Percentiles rank a stretch among this genome's conserved stretches.
phyloP scores from a whole-genome alignment of 2,113 vertebrate species.

The Nycticebus coucang region DNA sequence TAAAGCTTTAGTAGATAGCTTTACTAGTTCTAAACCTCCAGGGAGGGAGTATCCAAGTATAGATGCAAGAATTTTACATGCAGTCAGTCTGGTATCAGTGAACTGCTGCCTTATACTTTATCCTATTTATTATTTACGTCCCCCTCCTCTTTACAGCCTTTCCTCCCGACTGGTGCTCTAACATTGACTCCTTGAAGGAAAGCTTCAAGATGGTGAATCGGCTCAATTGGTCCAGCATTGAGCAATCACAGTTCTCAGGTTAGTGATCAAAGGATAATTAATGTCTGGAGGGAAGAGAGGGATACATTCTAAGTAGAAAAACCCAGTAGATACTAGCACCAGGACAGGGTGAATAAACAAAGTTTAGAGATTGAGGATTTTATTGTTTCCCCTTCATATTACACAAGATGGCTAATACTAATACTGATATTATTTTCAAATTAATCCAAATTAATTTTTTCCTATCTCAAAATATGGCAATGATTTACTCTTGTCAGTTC shows the following conservation, averaged over 20 bases:
- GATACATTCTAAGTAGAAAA: background rate
- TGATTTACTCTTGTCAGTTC: background rate
- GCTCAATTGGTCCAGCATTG: slow-evolving; percentile 97
- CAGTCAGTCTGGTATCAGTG: background rate
- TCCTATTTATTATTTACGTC: background rate
- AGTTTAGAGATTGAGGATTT: background rate
- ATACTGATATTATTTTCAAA: background rate
- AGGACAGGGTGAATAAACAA: background rate
- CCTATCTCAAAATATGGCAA: background rate
- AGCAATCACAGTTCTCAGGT: slow-evolving; percentile 96
- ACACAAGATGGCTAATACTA: background rate
- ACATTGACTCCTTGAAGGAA: slow-evolving; percentile 94
- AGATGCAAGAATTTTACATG: background rate
- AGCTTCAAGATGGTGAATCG: slow-evolving; percentile 96
- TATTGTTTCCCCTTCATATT: background rate
- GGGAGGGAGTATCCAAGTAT: background rate
- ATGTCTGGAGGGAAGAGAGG: background rate
- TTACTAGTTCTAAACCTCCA: background rate
- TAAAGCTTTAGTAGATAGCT: background rate
- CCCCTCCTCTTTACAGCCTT: slow-evolving; percentile 84
- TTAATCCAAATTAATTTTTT: background rate
- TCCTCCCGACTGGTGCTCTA: slow-evolving; percentile 95
- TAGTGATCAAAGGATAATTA: slow-evolving; percentile 58
- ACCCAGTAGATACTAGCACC: background rate
- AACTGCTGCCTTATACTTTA: rapidly evolving